Evolutionary conservation across 2,113 vertebrate species (phyloP).

Genomic region (Cercocebus atys): DNA sequence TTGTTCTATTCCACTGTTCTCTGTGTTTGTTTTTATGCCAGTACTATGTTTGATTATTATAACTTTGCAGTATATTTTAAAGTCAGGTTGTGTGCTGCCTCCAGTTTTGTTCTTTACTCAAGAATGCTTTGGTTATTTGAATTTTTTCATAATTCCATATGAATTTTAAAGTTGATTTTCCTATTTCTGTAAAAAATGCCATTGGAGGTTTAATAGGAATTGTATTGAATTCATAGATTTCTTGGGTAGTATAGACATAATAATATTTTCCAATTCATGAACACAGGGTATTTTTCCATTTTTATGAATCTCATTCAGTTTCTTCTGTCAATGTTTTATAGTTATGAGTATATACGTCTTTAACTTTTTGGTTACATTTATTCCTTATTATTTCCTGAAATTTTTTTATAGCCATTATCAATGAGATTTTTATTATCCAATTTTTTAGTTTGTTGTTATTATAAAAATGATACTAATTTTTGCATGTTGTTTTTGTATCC

Average conservation of each 20-base stretch:
- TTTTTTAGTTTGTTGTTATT: neutral
- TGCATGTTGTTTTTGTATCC: neutral
- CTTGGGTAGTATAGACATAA: neutral
- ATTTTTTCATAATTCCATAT: neutral
- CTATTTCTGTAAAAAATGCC: neutral
- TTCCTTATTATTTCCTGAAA: neutral
- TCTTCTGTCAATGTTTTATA: neutral
- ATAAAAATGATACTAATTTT: neutral
- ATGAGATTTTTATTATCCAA: neutral
- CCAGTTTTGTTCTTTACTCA: neutral
- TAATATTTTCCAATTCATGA: neutral
- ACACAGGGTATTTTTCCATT: neutral
- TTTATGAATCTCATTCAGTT: neutral
- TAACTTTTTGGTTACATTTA: neutral
- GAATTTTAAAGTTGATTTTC: neutral
- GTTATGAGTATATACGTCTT: neutral
- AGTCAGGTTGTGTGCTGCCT: neutral
- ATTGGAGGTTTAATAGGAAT: neutral
- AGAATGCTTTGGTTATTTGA: neutral
- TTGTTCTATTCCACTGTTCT: neutral
- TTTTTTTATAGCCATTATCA: neutral
- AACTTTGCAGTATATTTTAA: neutral
- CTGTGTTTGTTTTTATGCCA: neutral
- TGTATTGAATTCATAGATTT: neutral
- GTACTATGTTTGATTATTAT: neutral